Base-by-base conservation (phyloP, 1,140 invertebrate genomes). In the Aphaenogaster rudis region DNA sequence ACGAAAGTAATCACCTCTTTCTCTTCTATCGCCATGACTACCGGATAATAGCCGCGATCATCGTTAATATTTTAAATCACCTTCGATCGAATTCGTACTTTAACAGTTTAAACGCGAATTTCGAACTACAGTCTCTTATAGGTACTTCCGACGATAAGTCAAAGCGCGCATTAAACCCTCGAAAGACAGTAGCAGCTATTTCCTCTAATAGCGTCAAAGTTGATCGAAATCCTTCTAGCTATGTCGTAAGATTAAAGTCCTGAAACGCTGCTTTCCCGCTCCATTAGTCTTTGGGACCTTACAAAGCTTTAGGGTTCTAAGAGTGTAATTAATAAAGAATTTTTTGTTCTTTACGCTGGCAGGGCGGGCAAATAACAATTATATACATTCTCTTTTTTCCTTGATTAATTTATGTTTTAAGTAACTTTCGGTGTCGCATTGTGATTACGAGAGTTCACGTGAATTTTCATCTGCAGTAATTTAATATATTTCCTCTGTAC, bases 131-230 rank as follows among this genome's bases (percentile, higher is more conserved):
- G 77, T 3, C 67, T 81, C 64, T 81, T 69, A 28, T 28, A 54
- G 8, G 5, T 13, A 8, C 48, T 33, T 42, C 9, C 5, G 50
- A 42, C 64, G 33, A 39, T 66, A 39, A 81, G 15, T 45, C 79
- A 81, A 71, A 57, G 64, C 8, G 66, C 50, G 17, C 36, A 52
- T 81, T 81, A 71, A 71, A 17, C 64, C 48, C 21, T 45, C 78
- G 36, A 54, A 71, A 69, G 64, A 54, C 64, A 80, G 33, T 80
- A 80, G 36, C n/a, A 63, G 45, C n/a, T 71, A 69, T 84, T 84
- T 28, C n/a, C 42, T n/a, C n/a, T 76, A 76, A 85, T 77, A 45
- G 33, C 71, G 71, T 76, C 81, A 64, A 76, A 77, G 71, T 63
- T 61, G 59, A 63, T 66, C 81, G 71, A 48, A 39, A 77, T 11